A percentile compares a stretch with the other conserved stretches of the same genome.
Conservation (phyloP, 1,140 invertebrate genomes). For the Philotrypesis tridentata region DNA sequence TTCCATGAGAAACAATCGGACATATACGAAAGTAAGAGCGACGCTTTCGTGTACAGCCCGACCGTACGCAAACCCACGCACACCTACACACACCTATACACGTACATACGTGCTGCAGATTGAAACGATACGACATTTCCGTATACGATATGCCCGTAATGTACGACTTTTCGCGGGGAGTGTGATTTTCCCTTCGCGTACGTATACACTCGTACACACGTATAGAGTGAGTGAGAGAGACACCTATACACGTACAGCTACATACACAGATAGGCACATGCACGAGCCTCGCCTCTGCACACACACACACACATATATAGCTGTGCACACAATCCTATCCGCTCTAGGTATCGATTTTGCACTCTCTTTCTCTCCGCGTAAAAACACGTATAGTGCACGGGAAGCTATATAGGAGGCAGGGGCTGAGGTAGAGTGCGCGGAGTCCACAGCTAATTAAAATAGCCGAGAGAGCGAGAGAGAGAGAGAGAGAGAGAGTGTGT, state of each 20-base stretch:
- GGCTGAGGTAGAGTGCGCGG: too few species aligned
- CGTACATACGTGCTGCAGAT: neutral
- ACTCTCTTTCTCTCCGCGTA: neutral
- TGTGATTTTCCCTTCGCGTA: constrained; percentile 20
- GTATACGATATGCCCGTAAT: constrained; percentile 12
- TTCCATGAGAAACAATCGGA: neutral
- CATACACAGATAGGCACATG: too few species aligned
- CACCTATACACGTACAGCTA: too few species aligned
- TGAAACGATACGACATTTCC: constrained; percentile 17
- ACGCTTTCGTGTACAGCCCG: too few species aligned
- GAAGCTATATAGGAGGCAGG: too few species aligned
- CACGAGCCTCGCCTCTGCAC: too few species aligned
- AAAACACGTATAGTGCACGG: neutral
- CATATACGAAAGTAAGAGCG: neutral
- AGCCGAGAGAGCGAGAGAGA: neutral
- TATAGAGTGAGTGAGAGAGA: too few species aligned
- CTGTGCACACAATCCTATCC: neutral
- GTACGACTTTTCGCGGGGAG: constrained; percentile 25
- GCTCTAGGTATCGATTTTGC: constrained; percentile 34
- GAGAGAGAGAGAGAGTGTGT: neutral
- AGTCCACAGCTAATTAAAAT: neutral
- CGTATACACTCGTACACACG: neutral
- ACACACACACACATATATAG: too few species aligned
- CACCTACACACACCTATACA: too few species aligned
- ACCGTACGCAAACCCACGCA: too few species aligned